Evolutionary conservation across 1,140 invertebrate species (phyloP), one percentile per base, ranked within the genome.

Genomic region (Melanaphis sacchari): DNA sequence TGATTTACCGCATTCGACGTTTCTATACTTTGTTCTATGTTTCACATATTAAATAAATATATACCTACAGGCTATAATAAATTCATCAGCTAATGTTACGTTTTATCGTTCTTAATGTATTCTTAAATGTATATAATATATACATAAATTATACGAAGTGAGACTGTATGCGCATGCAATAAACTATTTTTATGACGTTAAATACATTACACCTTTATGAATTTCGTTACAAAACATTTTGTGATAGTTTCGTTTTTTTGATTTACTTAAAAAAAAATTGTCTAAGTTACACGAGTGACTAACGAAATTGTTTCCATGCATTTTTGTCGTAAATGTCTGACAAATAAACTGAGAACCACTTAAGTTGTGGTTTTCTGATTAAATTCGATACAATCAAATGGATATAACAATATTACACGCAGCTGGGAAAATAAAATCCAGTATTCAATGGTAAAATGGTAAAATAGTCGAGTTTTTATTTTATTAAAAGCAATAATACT

Each of bases 401-500:
- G n/a, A 52, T 89, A 89, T 38, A n/a, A 87, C 41, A n/a, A 66
- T 66, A 66, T 31, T 15, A 15, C 76, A 26, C 31, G 82, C 31
- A n/a, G 1, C 43, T 49, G 87, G 21, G 46, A 52, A 89, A 52
- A 52, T 52, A 89, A 89, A 89, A 89, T 52, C 87, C 46, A 7
- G 43, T 38, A 38, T 89, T 52, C n/a, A 52, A 89, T 52, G 87
- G 46, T 5, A 38, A 89, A 52, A 89, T 52, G 87, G 46, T 5
- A 38, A 89, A 89, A 89, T 89, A 38, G 46, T 89, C 22, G 15
- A n/a, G 31, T 89, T 89, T 88, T 49, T 89, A 89, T 89, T 89
- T 89, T 52, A 89, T 89, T 52, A 38, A 89, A 89, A 8, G 43
- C 87, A 89, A 89, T 89, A 89, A 89, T 49, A 89, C 46, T 89